These are phyloP conservation scores for Pocota personata DNA, from an alignment of 2,888 invertebrate species.

Conservation along the genomic window DNA sequence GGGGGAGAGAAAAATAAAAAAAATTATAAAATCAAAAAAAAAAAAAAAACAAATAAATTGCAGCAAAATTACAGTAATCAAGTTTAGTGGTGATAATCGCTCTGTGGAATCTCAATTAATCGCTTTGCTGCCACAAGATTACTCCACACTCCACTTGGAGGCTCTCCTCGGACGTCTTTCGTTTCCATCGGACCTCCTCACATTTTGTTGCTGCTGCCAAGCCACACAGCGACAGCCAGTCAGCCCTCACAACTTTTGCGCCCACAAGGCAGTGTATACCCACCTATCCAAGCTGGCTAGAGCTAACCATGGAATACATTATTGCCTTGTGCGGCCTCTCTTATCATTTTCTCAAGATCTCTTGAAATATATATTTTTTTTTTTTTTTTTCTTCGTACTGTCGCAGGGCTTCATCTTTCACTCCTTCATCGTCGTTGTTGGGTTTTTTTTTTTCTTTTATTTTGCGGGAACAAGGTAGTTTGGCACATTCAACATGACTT, in stretches of 20 bases:
- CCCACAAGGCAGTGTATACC: slow-evolving; percentile 54
- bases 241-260: slow-evolving; percentile 66
- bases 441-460: background rate
- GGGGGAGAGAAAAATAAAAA: background rate
- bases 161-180: background rate
- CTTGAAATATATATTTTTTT: slow-evolving; percentile 22
- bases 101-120: slow-evolving; percentile 75
- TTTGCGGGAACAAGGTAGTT: slow-evolving; percentile 62
- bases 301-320: slow-evolving; percentile 69
- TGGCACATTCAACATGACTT: slow-evolving; percentile 67
- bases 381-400: slow-evolving; percentile 5
- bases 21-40: slow-evolving; percentile 3
- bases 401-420: slow-evolving; percentile 71
- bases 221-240: slow-evolving; percentile 49
- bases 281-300: slow-evolving; percentile 39
- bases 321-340: slow-evolving; percentile 71
- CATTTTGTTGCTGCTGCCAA: slow-evolving; percentile 19
- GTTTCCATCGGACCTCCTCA: background rate
- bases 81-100: slow-evolving; percentile 76
- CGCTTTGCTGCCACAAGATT: slow-evolving; percentile 73
- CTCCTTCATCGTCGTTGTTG: slow-evolving; percentile 44
- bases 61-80: slow-evolving; percentile 75
- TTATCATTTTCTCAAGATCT: slow-evolving; percentile 72
- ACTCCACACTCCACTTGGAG: slow-evolving; percentile 51
- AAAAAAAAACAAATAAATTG: slow-evolving; percentile 72